Base-by-base conservation (phyloP, 2,113 vertebrate species). In the Bagarius yarrelli region DNA sequence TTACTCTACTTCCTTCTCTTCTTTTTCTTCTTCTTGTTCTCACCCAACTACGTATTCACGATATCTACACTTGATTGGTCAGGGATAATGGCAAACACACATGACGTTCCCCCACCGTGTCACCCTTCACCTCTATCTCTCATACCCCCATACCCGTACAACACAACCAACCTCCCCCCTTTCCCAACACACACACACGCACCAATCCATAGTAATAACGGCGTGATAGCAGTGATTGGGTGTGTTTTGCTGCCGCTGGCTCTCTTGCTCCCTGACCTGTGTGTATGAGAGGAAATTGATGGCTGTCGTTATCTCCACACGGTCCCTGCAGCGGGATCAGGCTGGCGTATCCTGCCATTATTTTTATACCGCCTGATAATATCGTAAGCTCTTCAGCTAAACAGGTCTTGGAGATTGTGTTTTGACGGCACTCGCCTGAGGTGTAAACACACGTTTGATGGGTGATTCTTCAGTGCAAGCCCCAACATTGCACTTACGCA, bases 261-360 rank as follows among this genome's bases (percentile, higher is more conserved):
- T 83, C 52, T 71, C 66, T 79, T 53, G 56, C 56, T 72, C 69
- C 30, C 81, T 59, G 63, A 59, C 81, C 34, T 56, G 63, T 82
- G 73, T 76, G 52, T 81, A 60, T 63, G 69, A 81, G 57, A 77
- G 57, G 59, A 73, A 73, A 63, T 61, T 73, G 69, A 76, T 76
- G 74, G 63, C 66, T 57, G 61, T 84, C 64, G 67, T 76, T 83
- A 79, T 83, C 78, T 76, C 78, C 30, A 66, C 55, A 60, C 64
- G 36, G 53, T 71, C 78, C 78, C 78, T 80, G 55, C 78, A 80
- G 66, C 66, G 55, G 78, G 66, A 80, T 80, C 78, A 71, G 25
- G 53, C 64, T 23, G 52, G 30, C 53, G 16, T 34, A 79, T 34
- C 44, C 32, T 52, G n/a, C 64, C 64, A 70, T 79, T 79, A 79